These are phyloP conservation scores for Trichacis sp. DNA, from an alignment of 2,888 invertebrate genomes.

Conservation along the genomic window DNA sequence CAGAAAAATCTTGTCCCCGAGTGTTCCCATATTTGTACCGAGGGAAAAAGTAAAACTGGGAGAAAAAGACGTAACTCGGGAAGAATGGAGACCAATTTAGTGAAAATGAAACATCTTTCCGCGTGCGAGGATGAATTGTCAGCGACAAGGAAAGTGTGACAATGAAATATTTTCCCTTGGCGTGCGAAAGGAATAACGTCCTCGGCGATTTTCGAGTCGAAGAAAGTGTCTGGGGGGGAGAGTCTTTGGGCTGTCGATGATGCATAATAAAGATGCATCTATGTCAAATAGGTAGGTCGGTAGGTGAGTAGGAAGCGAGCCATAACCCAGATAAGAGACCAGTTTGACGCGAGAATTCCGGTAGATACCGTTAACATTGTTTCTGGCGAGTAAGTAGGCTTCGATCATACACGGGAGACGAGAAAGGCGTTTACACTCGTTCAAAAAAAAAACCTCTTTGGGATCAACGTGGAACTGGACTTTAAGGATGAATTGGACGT, in stretches of 20 bases:
- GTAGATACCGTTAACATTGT: slow-evolving; percentile 63
- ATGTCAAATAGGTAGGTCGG: slow-evolving; percentile 56
- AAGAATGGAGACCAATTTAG: neutral
- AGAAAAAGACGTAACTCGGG: neutral
- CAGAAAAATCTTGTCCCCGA: too few relatives aligned
- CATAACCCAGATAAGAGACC: slow-evolving; percentile 63
- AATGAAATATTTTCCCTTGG: slow-evolving; percentile 7
- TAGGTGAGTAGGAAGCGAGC: slow-evolving; percentile 59
- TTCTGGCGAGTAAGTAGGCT: slow-evolving; percentile 56
- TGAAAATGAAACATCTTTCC: neutral
- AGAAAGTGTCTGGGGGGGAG: slow-evolving; percentile 52
- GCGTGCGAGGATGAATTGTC: neutral
- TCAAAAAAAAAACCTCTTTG: slow-evolving; percentile 19
- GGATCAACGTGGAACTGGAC: too few relatives aligned
- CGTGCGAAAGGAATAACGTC: slow-evolving; percentile 5
- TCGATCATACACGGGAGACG: slow-evolving; percentile 39
- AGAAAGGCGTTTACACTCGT: slow-evolving; percentile 42
- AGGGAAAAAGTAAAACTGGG: too few relatives aligned
- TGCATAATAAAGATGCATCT: slow-evolving; percentile 23
- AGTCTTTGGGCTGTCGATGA: slow-evolving; percentile 47
- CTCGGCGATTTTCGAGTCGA: slow-evolving; percentile 32
- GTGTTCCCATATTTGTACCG: too few relatives aligned
- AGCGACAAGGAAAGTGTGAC: slow-evolving; percentile 16
- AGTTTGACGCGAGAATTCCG: slow-evolving; percentile 60
- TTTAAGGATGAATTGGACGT: too few relatives aligned